Conservation (phyloP, 2,888 invertebrate genomes). For the Hipparchia sbordonii region DNA sequence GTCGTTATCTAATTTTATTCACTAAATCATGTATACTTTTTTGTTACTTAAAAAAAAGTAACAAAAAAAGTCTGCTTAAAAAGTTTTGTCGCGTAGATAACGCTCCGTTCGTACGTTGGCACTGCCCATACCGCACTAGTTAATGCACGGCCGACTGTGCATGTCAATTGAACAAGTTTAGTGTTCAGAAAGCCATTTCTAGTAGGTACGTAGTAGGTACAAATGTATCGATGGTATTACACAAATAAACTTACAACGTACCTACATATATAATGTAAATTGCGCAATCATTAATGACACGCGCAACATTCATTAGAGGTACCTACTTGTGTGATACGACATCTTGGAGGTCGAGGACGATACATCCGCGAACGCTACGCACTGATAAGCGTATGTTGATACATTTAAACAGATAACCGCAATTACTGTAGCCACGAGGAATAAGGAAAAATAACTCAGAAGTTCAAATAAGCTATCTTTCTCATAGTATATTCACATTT, state of each 20-base stretch:
- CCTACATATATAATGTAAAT: conserved; percentile 12
- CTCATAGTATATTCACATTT: background rate
- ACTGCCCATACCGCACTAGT: too few species aligned
- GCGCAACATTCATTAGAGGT: conserved; percentile 35
- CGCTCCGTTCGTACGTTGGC: too few species aligned
- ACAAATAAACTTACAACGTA: background rate
- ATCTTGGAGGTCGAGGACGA: conserved; percentile 45
- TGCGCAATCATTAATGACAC: conserved; percentile 40
- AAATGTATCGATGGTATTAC: too few species aligned
- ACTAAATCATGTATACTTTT: too few species aligned
- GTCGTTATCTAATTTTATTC: too few species aligned
- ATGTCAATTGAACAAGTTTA: too few species aligned
- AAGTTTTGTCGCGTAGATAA: too few species aligned
- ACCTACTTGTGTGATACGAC: background rate
- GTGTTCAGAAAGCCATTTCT: too few species aligned
- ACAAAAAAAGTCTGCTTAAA: too few species aligned
- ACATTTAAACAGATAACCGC: conserved; percentile 40
- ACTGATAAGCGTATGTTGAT: conserved; percentile 38
- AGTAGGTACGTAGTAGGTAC: too few species aligned
- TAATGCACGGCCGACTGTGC: too few species aligned
- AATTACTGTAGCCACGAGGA: conserved; percentile 36
- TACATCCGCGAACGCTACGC: conserved; percentile 37
- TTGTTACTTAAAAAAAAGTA: too few species aligned
- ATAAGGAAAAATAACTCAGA: conserved; percentile 26
- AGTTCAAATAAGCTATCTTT: background rate